A percentile compares a stretch with the other conserved stretches of the same genome.
Evolutionary conservation across 64 coral and sea anemone genomes (phyloP).

Genomic region (Anthopleura sola): DNA sequence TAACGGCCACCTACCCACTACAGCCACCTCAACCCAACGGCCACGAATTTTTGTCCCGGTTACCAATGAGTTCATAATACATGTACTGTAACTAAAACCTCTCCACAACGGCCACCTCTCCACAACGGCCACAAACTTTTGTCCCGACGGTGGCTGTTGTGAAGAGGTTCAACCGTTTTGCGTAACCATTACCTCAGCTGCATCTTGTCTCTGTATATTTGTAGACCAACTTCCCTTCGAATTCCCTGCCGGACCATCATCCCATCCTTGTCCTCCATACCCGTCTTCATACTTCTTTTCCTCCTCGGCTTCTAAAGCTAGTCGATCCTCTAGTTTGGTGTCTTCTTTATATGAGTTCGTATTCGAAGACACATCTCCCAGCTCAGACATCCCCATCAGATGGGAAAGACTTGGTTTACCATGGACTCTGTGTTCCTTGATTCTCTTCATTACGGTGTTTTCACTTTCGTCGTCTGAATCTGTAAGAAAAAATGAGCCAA

Average conservation of each 20-base stretch:
- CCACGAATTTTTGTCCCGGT: no score
- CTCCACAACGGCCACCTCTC: no score
- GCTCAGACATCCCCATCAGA: slow-evolving; percentile 32
- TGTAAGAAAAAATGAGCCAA: background rate
- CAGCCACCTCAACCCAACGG: no score
- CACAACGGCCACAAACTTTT: no score
- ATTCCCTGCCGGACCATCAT: slow-evolving; percentile 48
- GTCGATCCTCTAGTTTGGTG: slow-evolving; percentile 60
- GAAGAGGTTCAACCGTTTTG: no score
- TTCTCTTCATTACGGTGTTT: slow-evolving; percentile 4
- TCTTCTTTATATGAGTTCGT: slow-evolving; percentile 67
- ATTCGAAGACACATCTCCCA: slow-evolving; percentile 33
- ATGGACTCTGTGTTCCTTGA: slow-evolving; percentile 75
- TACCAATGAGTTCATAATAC: no score
- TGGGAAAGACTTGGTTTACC: slow-evolving; percentile 63
- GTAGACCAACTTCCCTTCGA: slow-evolving; percentile 85
- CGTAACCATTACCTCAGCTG: slow-evolving; percentile 55
- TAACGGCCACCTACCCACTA: no score
- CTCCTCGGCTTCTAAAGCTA: slow-evolving; percentile 86
- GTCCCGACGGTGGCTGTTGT: no score
- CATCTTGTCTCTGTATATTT: slow-evolving; percentile 90
- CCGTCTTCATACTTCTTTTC: slow-evolving; percentile 89
- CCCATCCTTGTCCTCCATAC: slow-evolving; percentile 54
- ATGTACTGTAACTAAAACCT: no score
- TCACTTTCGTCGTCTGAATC: background rate